Evolutionary conservation across 2,113 vertebrate genomes (phyloP).

Genomic region (Rhea americana): DNA sequence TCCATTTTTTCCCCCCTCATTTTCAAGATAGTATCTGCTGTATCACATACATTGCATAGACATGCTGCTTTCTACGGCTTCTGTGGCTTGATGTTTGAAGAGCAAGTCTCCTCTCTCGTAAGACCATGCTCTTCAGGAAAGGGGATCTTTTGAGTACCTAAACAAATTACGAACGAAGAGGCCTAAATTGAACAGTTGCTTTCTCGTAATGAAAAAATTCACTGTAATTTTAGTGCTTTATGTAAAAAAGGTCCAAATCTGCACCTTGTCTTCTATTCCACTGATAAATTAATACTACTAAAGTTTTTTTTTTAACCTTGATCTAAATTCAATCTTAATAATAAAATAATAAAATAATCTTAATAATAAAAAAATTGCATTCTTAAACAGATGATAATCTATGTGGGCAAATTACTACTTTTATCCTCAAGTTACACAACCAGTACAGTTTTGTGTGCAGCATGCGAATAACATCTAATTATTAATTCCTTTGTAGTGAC

Average conservation of each 20-base stretch:
- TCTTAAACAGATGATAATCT: not conserved
- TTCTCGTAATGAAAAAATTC: not conserved
- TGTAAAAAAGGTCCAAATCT: not conserved
- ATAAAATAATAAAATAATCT: not conserved
- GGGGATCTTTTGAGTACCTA: not conserved
- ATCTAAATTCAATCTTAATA: not conserved
- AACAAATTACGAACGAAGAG: not conserved
- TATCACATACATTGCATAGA: fast-evolving
- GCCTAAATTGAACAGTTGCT: not conserved
- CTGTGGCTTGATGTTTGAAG: not conserved
- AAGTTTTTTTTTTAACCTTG: not conserved
- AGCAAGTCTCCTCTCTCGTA: not conserved
- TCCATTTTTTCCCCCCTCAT: not conserved
- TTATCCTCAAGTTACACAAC: not conserved
- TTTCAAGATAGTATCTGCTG: not conserved
- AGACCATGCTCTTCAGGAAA: fast-evolving
- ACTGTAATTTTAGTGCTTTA: not conserved
- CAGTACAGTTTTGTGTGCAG: not conserved
- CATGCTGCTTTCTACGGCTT: not conserved
- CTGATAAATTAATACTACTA: not conserved
- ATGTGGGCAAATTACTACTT: not conserved
- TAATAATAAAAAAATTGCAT: not conserved
- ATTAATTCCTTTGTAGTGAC: not conserved
- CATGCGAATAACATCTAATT: not conserved
- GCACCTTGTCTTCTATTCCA: not conserved